Evolutionary conservation across 2,797 vertebrate species (phyloP), one percentile per base, ranked within the genome.

Genomic region (Spinibarbus caldwelli): DNA sequence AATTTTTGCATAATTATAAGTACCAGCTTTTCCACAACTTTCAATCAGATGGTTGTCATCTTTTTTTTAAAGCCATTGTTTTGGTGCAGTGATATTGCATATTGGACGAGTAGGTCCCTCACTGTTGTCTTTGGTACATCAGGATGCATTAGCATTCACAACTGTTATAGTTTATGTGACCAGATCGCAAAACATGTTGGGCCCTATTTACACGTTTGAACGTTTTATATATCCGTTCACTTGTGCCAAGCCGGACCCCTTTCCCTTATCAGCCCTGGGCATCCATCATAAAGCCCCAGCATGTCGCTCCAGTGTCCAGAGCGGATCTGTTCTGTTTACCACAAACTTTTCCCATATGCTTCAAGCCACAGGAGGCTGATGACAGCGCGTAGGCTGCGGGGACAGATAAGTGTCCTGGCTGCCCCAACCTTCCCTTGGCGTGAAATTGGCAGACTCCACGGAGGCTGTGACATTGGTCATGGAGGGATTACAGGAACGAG

Each of bases 391-490:
- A 31, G 72, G 80, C 79, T 77, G 36, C 17, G 5, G 75, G 67
- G 29, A 71, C 82, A 83, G 79, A 85, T 85, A 82, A 77, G 67
- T 83, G 88, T 88, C 82, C 62, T 76, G 59, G 43, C 2, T 84
- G 36, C 71, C 73, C 72, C 81, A 21, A 47, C 72, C 80, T 71
- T n/a, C 75, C 70, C 17, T 78, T 52, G 81, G 49, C 83, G 41
- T 86, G 68, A 87, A 81, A 87, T 87, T 72, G 5, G 71, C 29
- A 43, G 79, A 80, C 88, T 85, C 82, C 70, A 26, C 38, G 5
- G 34, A 72, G 85, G 68, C 78, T 77, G 72, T 75, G 73, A 66
- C 67, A 87, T 89, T 86, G 49, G 86, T 86, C 86, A 87, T 38
- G 86, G 82, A 78, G 62, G 86, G 68, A 64, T 82, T 66, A 64